Evolutionary conservation across 2,888 invertebrate genomes (phyloP), one percentile per base, ranked within the genome.

Genomic region (Ellobium chinense): DNA sequence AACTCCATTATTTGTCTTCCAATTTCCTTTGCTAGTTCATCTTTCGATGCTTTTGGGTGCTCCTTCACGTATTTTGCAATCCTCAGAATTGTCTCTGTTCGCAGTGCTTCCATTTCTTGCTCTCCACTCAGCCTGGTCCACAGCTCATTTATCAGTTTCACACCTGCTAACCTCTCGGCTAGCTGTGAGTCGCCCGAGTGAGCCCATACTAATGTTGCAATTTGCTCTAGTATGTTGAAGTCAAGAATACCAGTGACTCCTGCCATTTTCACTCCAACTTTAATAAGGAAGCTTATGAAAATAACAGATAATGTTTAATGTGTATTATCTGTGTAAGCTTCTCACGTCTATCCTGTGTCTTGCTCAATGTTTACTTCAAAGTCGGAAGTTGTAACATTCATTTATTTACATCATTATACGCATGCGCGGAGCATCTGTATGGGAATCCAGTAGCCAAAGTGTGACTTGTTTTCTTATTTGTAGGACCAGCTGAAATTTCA

Each of bases 1-100:
- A 91, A 91, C 21, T 81, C 79, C 65, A 83, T 79, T 29, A 91
- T 89, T 36, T 89, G 88, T 78, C 87, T 89, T 56, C 85, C 81
- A 27, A 91, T 82, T 77, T 88, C 89, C 62, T 87, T 87, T 29
- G 83, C 80, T 27, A 89, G 72, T 56, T 90, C 88, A 75, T 89
- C 88, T 75, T 88, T 88, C 39, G 87, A 85, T 39, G 89, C 90
- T 27, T 87, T 89, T n/a, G 91, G 91, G 73, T 91, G 82, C 34
- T 88, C 88, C 77, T 90, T 88, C 4, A 91, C 85, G 83, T 87
- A 90, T 78, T 89, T 87, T 14, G 87, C 85, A 58, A 91, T 91
- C 7, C 84, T 83, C 27, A 87, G 54, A 62, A 89, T 90, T 0
- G 90, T 88, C 79, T 88, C 86, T 70, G 83, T 86, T 54, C 89